Percentiles rank a stretch among this genome's conserved stretches.
phyloP scores from a whole-genome alignment of 2,113 vertebrate species.

The Cochlearius cochlearius region DNA sequence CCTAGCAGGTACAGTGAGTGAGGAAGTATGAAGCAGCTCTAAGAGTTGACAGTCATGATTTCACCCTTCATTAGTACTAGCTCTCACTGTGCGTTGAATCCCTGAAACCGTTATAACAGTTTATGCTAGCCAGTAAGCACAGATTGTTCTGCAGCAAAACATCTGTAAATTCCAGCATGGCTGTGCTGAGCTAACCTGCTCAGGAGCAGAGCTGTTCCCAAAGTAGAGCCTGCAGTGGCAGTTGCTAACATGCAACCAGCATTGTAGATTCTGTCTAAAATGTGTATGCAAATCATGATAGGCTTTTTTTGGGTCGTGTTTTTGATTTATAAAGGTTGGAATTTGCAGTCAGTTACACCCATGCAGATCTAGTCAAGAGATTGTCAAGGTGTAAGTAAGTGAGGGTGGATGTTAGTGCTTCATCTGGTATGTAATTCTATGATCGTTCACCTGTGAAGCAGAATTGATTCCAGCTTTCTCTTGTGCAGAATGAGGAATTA shows the following conservation, averaged over 20 bases:
- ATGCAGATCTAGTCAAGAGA: neutral
- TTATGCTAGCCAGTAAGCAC: neutral
- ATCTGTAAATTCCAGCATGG: neutral
- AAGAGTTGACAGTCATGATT: neutral
- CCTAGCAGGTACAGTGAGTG: neutral
- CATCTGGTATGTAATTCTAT: neutral
- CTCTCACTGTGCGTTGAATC: neutral
- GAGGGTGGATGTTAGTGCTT: neutral
- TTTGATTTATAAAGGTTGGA: neutral
- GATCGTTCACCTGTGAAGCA: neutral
- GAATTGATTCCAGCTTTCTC: neutral
- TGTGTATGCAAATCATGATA: neutral
- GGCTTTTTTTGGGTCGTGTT: neutral
- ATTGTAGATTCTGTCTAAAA: neutral
- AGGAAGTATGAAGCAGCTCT: neutral
- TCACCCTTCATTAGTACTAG: neutral
- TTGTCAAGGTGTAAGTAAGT: neutral
- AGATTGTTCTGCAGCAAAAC: neutral
- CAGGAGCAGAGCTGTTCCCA: neutral
- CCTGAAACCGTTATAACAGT: neutral
- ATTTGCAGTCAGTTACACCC: neutral
- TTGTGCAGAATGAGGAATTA: neutral
- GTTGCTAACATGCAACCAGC: neutral
- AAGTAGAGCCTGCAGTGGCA: neutral
- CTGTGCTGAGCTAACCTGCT: neutral